These are phyloP conservation scores for Cyanoramphus novaezelandiae DNA, from an alignment of 2,113 vertebrate species.

Conservation along the genomic window DNA sequence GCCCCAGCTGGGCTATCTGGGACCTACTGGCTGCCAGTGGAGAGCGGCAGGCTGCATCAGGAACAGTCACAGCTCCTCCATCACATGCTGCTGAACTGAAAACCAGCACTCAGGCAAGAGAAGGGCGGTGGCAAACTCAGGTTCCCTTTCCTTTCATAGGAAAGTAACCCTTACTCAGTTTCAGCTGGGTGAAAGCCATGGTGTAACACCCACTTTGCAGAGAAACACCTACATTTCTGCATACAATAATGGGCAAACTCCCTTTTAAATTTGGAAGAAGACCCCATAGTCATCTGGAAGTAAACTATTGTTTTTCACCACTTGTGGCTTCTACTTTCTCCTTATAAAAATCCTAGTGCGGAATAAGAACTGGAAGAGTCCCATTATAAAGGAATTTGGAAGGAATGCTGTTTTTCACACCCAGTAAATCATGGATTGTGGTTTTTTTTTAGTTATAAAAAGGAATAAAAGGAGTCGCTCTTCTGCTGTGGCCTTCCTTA, in stretches of 20 bases:
- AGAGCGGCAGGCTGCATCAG: not conserved
- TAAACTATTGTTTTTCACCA: not conserved
- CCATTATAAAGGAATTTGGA: not conserved
- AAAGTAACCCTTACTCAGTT: not conserved
- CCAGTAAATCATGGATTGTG: not conserved
- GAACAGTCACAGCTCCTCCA: not conserved
- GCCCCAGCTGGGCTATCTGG: slow-evolving; percentile 40
- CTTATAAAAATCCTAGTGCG: not conserved
- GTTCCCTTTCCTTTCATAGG: not conserved
- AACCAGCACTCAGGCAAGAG: not conserved
- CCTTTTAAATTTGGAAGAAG: not conserved
- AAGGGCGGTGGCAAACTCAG: not conserved
- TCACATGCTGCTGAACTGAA: not conserved
- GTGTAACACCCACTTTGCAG: not conserved
- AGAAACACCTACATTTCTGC: not conserved
- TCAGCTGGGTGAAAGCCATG: not conserved
- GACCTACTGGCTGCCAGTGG: not conserved
- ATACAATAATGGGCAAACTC: not conserved
- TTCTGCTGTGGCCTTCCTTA: not conserved
- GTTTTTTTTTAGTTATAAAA: not conserved
- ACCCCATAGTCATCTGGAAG: not conserved
- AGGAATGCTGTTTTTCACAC: not conserved
- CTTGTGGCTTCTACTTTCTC: not conserved
- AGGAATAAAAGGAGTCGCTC: not conserved
- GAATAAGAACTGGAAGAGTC: not conserved